A percentile compares a stretch with the other conserved stretches of the same genome.
Conservation (phyloP, 2,113 vertebrate genomes). For the Xiphophorus maculatus region DNA sequence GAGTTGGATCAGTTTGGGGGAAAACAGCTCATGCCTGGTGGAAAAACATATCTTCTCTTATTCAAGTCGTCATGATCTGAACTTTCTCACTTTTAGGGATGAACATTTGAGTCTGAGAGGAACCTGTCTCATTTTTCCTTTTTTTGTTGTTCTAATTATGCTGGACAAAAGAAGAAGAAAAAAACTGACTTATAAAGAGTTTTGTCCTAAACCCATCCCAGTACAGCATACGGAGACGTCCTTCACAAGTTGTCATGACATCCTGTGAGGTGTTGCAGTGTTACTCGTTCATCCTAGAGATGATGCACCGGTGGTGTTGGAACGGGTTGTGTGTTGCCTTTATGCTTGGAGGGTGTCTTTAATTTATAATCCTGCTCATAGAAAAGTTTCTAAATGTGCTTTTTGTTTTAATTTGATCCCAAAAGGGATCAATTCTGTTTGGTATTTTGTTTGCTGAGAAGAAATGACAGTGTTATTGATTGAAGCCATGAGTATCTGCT, state of each 20-base stretch:
- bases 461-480: slow-evolving; percentile 6
- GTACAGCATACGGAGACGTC: background rate
- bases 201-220: no score
- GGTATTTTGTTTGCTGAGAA: slow-evolving; percentile 8
- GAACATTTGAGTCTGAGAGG: no score
- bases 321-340: background rate
- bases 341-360: background rate
- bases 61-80: no score
- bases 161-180: background rate
- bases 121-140: no score
- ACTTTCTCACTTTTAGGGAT: no score
- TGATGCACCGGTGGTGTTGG: slow-evolving; percentile 5
- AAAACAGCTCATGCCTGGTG: no score
- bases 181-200: no score
- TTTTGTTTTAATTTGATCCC: slow-evolving; percentile 3
- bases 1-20: no score
- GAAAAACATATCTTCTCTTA: no score
- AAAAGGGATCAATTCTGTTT: background rate
- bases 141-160: no score
- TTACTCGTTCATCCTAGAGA: slow-evolving; percentile 21
- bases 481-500: slow-evolving; percentile 20
- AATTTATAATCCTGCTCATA: background rate
- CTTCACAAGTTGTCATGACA: background rate
- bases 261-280: slow-evolving; percentile 42
- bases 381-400: slow-evolving; percentile 20